These are phyloP conservation scores for Mesocricetus auratus DNA, from an alignment of 2,113 vertebrate genomes.

Conservation along the genomic window DNA sequence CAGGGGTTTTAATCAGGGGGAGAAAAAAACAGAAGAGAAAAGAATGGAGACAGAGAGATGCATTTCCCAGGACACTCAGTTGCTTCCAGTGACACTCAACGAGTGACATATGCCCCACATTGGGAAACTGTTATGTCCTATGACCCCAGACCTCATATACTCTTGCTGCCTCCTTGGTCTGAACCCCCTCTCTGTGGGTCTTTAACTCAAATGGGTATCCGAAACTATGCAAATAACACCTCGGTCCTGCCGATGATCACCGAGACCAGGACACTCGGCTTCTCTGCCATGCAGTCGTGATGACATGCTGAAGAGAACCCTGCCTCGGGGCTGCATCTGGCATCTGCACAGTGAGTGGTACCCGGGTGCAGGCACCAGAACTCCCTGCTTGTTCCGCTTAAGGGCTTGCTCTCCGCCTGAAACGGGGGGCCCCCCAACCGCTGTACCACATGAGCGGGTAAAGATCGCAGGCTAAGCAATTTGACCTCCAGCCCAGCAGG, in stretches of 20 bases:
- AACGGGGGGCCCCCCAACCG: background rate
- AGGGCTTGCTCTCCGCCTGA: background rate
- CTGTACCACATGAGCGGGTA: background rate
- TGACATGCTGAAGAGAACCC: background rate
- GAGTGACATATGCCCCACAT: accelerated
- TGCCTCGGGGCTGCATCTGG: background rate
- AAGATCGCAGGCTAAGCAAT: background rate
- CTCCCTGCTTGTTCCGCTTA: background rate
- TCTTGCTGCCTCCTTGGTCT: background rate
- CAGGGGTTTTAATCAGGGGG: constrained; percentile 41
- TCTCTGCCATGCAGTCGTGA: background rate
- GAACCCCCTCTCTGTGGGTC: background rate
- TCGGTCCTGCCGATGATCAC: background rate
- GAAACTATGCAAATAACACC: background rate
- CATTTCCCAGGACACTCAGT: background rate
- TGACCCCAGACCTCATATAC: background rate
- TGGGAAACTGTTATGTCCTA: accelerated
- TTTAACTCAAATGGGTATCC: background rate
- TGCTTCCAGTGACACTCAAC: background rate
- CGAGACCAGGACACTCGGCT: accelerated
- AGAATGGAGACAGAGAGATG: background rate
- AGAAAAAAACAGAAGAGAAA: background rate
- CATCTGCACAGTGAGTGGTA: background rate
- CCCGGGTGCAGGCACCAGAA: background rate
- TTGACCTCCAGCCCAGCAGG: constrained; percentile 59